Evolutionary conservation across 2,888 invertebrate genomes (phyloP), one percentile per base, ranked within the genome.

Genomic region (Monopis laevigella): DNA sequence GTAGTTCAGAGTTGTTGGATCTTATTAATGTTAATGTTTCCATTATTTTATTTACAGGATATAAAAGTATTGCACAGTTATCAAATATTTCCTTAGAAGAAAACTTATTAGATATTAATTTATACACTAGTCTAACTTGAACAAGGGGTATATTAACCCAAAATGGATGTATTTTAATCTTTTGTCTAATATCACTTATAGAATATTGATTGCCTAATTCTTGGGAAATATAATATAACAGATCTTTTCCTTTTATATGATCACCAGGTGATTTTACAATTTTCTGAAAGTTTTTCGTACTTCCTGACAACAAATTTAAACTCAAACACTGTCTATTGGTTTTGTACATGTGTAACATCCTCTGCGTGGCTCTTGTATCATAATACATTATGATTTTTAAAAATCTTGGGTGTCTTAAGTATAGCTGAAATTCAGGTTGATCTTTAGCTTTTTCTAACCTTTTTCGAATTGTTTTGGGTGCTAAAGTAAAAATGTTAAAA

Each of bases 181-280:
- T 45, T 42, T 59, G 60, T 17, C 67, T 53, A 45, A 80, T 52
- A 24, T 60, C 51, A 48, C 40, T 56, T 10, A 52, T 50, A 46
- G 50, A 60, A 46, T 60, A 73, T 30, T 53, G 52, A 18, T 54
- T 64, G 10, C 63, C 65, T 26, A 78, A 50, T 26, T 52, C 56
- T 45, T 74, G 61, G 30, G 63, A 58, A 45, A 78, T 55, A 47
- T 69, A 74, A 47, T 73, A 78, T 12, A 78, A 30, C 44, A 78
- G 53, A 46, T 80, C 80, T 51, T 70, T 80, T 17, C 73, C 68
- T 53, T 78, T 80, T 13, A 78, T 77, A 38, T 73, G 54, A 46
- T 80, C 80, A 21, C 80, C 78, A 38, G 73, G 75, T 27, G 74
- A 57, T 49, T 71, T 77, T 49, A 73, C 71, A 65, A 66, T 78